Percentiles rank a stretch among this genome's conserved stretches.
phyloP scores from a whole-genome alignment of 2,113 vertebrate species.

The Maccullochella peelii region DNA sequence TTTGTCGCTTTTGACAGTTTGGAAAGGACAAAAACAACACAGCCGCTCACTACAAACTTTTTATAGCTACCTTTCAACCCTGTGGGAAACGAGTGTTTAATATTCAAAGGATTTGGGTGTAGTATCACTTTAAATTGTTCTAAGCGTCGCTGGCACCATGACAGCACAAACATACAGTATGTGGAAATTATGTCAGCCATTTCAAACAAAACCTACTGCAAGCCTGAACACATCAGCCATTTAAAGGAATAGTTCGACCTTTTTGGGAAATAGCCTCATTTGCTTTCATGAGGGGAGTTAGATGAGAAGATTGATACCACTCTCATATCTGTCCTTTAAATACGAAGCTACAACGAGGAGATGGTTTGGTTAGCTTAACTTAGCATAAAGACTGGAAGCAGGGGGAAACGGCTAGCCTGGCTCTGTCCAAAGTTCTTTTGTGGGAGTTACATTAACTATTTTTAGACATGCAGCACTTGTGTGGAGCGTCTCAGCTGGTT shows the following conservation, averaged over 20 bases:
- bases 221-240: constrained; percentile 29
- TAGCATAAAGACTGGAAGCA: neutral
- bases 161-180: constrained; percentile 55
- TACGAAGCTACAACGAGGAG: neutral
- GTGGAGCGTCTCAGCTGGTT: no score
- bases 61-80: constrained; percentile 26
- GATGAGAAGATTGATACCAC: neutral
- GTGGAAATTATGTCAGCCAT: constrained; percentile 58
- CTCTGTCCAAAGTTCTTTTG: no score
- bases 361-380: neutral
- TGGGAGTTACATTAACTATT: no score
- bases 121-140: constrained; percentile 16
- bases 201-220: constrained; percentile 36
- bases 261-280: constrained; percentile 23
- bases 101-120: constrained; percentile 37
- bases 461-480: no score
- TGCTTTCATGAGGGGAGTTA: constrained; percentile 2
- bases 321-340: neutral
- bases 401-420: neutral
- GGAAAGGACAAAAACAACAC: neutral
- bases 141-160: constrained; percentile 20
- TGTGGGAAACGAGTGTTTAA: neutral
- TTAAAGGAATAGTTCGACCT: constrained; percentile 23
- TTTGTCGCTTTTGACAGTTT: neutral
- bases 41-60: neutral